These are phyloP conservation scores for Tylochromis polylepis DNA, from an alignment of 2,113 vertebrate genomes.

Conservation along the genomic window DNA sequence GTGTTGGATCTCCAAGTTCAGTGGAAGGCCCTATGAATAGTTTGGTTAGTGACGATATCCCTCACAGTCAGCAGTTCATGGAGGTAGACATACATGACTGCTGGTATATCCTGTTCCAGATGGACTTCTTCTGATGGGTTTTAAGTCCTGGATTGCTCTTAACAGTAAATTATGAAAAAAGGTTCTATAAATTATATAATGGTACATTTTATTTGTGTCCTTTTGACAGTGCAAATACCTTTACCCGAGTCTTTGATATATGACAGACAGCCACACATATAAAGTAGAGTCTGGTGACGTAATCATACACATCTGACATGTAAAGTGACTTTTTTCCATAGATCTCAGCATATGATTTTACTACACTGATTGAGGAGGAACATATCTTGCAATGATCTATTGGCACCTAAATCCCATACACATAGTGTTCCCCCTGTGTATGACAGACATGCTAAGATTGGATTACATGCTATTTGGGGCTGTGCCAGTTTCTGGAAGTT, in stretches of 20 bases:
- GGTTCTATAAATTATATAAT: not conserved
- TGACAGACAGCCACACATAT: not conserved
- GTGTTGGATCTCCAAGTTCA: not conserved
- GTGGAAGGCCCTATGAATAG: conserved; percentile 65
- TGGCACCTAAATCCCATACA: conserved; percentile 12
- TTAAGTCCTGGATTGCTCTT: not conserved
- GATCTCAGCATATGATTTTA: not conserved
- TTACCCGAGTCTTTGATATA: not conserved
- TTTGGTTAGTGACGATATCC: conserved; percentile 41
- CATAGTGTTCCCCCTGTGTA: not conserved
- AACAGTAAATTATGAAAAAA: conserved; percentile 6
- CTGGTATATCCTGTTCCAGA: conserved; percentile 65
- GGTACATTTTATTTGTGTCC: not conserved
- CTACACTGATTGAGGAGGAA: not conserved
- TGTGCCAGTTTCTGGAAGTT: not conserved
- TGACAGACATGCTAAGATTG: not conserved
- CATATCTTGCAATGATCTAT: conserved; percentile 17
- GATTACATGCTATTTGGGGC: not conserved
- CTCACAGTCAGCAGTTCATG: conserved; percentile 71
- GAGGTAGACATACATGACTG: conserved; percentile 34
- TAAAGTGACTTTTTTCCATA: not conserved
- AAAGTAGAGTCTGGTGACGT: not conserved
- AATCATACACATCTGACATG: not conserved
- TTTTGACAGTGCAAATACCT: not conserved
- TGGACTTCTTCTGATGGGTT: conserved; percentile 27